Conservation (phyloP, 2,888 invertebrate genomes). For the Gandaritis pyraliata region DNA sequence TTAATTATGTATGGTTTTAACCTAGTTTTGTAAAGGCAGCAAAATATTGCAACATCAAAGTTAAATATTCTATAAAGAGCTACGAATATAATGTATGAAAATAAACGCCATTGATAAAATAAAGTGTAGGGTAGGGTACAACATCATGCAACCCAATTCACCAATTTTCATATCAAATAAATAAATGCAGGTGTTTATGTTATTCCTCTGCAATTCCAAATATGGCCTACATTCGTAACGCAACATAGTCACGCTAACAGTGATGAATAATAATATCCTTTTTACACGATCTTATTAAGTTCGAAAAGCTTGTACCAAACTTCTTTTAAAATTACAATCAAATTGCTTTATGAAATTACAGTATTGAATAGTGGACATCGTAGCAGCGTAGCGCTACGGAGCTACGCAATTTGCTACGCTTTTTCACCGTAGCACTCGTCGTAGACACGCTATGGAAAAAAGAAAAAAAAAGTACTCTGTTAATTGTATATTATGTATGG, state of each 20-base stretch:
- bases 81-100: not conserved
- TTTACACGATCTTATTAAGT: slow-evolving; percentile 8
- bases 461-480: too few species aligned
- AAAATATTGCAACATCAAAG: not conserved
- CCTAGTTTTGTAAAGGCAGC: not conserved
- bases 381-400: too few species aligned
- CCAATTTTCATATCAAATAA: slow-evolving; percentile 9
- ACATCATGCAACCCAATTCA: not conserved
- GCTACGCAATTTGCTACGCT: too few species aligned
- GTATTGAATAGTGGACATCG: too few species aligned
- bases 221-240: slow-evolving; percentile 20
- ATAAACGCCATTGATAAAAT: not conserved
- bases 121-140: not conserved
- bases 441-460: not conserved
- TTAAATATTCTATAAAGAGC: not conserved
- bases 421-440: too few species aligned
- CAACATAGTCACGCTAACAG: slow-evolving; percentile 12
- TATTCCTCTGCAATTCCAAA: slow-evolving; percentile 13
- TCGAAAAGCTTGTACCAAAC: too few species aligned
- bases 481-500: too few species aligned
- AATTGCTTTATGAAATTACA: too few species aligned
- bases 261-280: slow-evolving; percentile 11
- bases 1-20: slow-evolving; percentile 13
- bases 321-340: too few species aligned
- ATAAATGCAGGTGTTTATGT: slow-evolving; percentile 1